Percentiles rank a stretch among this genome's conserved stretches.
Evolutionary conservation across 2,113 vertebrate species (phyloP).

Genomic region (Crotalus viridis): DNA sequence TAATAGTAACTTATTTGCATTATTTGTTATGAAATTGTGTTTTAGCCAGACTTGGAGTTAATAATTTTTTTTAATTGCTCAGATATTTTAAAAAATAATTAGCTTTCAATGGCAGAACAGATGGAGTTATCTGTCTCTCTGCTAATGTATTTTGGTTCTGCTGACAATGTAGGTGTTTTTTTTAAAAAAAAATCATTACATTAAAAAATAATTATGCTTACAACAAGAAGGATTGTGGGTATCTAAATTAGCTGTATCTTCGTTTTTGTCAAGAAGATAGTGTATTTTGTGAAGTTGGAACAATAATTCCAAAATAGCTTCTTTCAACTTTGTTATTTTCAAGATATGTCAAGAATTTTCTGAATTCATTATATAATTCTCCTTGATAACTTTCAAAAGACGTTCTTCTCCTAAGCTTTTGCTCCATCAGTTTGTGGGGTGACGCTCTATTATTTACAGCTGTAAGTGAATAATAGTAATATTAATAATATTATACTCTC

Average conservation of each 20-base stretch:
- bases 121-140: conserved; percentile 52
- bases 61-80: conserved; percentile 58
- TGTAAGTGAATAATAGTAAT: not conserved
- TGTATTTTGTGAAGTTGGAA: not conserved
- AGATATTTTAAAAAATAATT: conserved; percentile 59
- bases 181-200: conserved; percentile 44
- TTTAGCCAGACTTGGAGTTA: conserved; percentile 49
- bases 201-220: conserved; percentile 52
- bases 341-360: not conserved
- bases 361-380: not conserved
- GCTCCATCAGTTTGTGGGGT: not conserved
- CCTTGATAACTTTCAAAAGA: not conserved
- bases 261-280: not conserved
- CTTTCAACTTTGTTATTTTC: not conserved
- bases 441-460: not conserved
- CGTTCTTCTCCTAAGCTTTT: not conserved
- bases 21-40: conserved; percentile 51
- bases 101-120: conserved; percentile 62
- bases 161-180: conserved; percentile 51
- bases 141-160: conserved; percentile 55
- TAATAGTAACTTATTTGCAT: conserved; percentile 40
- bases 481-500: not conserved
- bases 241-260: conserved; percentile 28
- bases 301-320: not conserved
- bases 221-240: conserved; percentile 10